Evolutionary conservation across 1,140 invertebrate genomes (phyloP).

Genomic region (Lepidurus apus): DNA sequence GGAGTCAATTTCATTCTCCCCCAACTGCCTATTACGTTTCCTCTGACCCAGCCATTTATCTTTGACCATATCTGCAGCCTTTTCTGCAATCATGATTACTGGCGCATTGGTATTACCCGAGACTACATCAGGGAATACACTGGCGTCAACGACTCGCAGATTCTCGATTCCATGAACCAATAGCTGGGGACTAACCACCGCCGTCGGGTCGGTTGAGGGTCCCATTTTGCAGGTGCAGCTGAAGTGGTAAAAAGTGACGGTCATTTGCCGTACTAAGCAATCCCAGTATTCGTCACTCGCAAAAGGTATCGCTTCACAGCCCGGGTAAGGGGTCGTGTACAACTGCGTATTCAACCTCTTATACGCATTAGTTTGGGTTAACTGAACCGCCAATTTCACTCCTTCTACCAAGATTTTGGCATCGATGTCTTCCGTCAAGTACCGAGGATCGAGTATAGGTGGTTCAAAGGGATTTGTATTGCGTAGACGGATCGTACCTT

Average conservation of each 20-base stretch:
- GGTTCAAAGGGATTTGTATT: constrained; percentile 60
- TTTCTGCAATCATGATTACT: constrained; percentile 75
- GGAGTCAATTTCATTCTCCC: background rate
- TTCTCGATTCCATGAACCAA: constrained; percentile 61
- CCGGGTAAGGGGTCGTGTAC: constrained; percentile 63
- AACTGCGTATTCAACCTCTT: constrained; percentile 62
- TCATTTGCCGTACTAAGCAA: constrained; percentile 65
- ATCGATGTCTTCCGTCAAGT: constrained; percentile 63
- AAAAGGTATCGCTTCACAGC: constrained; percentile 66
- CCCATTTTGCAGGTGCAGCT: constrained; percentile 72
- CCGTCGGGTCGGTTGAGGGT: constrained; percentile 55
- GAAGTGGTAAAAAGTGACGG: constrained; percentile 69
- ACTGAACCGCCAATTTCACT: constrained; percentile 41
- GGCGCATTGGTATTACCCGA: constrained; percentile 66
- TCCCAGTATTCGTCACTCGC: constrained; percentile 76
- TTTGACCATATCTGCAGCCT: constrained; percentile 74
- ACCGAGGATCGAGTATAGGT: constrained; percentile 76
- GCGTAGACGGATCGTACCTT: constrained; percentile 59
- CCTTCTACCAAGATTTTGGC: constrained; percentile 66
- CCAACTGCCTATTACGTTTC: background rate
- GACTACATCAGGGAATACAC: constrained; percentile 66
- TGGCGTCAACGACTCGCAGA: constrained; percentile 67
- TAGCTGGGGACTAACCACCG: constrained; percentile 68
- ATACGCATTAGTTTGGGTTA: constrained; percentile 37
- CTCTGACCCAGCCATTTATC: constrained; percentile 56